Conservation (phyloP, 2,797 vertebrate genomes). For the Selene dorsalis region DNA sequence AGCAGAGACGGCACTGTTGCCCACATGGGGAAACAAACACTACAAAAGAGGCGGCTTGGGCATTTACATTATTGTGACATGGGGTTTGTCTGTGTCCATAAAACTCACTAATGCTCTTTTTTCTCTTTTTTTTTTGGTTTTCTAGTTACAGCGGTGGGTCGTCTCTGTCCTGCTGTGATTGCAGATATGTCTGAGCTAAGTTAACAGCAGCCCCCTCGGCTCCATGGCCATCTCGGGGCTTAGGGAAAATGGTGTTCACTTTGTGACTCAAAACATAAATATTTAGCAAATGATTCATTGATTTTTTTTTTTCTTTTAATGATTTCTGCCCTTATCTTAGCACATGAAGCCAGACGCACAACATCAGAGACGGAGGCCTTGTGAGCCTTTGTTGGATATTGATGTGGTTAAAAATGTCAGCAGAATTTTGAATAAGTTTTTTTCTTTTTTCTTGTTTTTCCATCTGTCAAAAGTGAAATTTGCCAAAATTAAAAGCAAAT, state of each 20-base stretch:
- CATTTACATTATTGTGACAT: neutral
- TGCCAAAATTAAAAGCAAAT: neutral
- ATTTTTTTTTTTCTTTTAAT: neutral
- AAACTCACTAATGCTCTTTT: neutral
- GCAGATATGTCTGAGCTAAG: neutral
- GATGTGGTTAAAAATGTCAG: too few relatives aligned
- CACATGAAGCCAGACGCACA: neutral
- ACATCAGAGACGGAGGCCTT: neutral
- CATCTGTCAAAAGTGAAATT: neutral
- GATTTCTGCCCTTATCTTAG: neutral
- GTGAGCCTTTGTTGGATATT: too few relatives aligned
- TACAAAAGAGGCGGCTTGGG: neutral
- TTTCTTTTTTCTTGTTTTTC: neutral
- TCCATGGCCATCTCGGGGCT: neutral
- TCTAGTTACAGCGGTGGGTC: too few relatives aligned
- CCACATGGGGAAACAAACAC: neutral
- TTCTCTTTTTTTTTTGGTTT: too few relatives aligned
- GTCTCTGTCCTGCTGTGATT: neutral
- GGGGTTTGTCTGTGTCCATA: neutral
- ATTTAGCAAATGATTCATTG: neutral
- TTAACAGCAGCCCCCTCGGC: neutral
- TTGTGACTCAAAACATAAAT: neutral
- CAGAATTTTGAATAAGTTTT: neutral
- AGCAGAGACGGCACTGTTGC: neutral
- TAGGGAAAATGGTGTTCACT: neutral